Conservation (phyloP, 1,140 invertebrate genomes). For the Galleria mellonella region DNA sequence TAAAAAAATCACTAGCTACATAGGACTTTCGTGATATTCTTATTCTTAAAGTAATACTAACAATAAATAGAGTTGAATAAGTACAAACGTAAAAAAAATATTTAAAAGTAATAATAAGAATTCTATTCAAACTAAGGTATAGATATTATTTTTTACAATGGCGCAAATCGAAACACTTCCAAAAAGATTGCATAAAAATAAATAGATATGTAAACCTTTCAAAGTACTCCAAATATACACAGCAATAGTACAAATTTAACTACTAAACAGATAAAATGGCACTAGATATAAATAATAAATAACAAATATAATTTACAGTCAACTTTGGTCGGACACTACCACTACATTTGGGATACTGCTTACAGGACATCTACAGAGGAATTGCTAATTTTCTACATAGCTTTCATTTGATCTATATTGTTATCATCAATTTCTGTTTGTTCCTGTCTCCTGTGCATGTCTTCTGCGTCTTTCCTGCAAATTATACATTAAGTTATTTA, state of each 20-base stretch:
- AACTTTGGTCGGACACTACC: slow-evolving; percentile 67
- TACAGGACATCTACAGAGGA: slow-evolving; percentile 3
- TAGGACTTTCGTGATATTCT: slow-evolving; percentile 17
- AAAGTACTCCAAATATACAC: slow-evolving; percentile 2
- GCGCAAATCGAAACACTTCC: not conserved
- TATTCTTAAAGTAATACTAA: slow-evolving; percentile 13
- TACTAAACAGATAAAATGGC: slow-evolving; percentile 32
- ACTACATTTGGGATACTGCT: slow-evolving; percentile 51
- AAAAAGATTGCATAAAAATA: not conserved
- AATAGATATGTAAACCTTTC: slow-evolving; percentile 4
- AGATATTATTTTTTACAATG: not conserved
- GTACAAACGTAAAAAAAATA: no score
- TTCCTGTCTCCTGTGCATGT: slow-evolving; percentile 54
- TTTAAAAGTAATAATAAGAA: no score
- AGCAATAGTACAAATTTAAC: not conserved
- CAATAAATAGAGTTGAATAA: slow-evolving; percentile 1
- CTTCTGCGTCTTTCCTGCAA: slow-evolving; percentile 66
- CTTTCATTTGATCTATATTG: slow-evolving; percentile 47
- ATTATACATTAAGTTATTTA: not conserved
- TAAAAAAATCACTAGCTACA: slow-evolving; percentile 22
- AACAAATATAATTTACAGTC: slow-evolving; percentile 43
- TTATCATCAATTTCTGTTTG: slow-evolving; percentile 36
- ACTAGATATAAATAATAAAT: slow-evolving; percentile 46
- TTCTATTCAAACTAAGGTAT: no score
- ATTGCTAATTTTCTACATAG: slow-evolving; percentile 38